These are phyloP conservation scores for Ostrea denselamellosa DNA, from an alignment of 1,140 invertebrate species.

Conservation along the genomic window DNA sequence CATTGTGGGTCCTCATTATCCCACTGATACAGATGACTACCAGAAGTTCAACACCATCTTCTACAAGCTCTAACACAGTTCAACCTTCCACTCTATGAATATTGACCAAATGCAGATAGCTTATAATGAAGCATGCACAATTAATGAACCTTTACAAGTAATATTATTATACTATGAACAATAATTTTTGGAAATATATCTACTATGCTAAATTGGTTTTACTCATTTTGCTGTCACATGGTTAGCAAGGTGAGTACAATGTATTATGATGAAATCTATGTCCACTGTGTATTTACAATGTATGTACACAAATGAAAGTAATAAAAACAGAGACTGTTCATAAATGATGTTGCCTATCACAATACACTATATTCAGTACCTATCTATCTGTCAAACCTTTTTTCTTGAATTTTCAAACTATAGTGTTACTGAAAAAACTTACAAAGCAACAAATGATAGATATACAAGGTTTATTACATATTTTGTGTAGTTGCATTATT, in stretches of 20 bases:
- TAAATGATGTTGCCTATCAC: background rate
- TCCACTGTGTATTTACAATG: background rate
- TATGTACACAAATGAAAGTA: background rate
- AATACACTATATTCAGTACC: background rate
- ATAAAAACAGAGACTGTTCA: background rate
- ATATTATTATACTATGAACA: background rate
- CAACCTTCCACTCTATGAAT: background rate
- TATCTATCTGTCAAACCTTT: background rate
- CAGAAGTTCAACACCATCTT: background rate
- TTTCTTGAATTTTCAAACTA: too few species aligned
- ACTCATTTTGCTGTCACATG: background rate
- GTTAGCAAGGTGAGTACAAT: background rate
- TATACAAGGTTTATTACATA: too few species aligned
- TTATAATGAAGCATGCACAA: conserved; percentile 24
- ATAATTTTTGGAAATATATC: background rate
- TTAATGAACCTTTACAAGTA: background rate
- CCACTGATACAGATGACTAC: background rate
- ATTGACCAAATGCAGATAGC: conserved; percentile 18
- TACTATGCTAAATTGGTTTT: background rate
- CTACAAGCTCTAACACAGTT: background rate
- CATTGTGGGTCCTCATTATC: background rate
- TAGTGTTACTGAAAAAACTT: too few species aligned
- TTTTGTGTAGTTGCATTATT: too few species aligned
- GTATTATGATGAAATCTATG: background rate
- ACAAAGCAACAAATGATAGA: too few species aligned